Percentiles rank a stretch among this genome's conserved stretches.
Evolutionary conservation across 2,888 invertebrate genomes (phyloP).

Genomic region (Clusia tigrina): DNA sequence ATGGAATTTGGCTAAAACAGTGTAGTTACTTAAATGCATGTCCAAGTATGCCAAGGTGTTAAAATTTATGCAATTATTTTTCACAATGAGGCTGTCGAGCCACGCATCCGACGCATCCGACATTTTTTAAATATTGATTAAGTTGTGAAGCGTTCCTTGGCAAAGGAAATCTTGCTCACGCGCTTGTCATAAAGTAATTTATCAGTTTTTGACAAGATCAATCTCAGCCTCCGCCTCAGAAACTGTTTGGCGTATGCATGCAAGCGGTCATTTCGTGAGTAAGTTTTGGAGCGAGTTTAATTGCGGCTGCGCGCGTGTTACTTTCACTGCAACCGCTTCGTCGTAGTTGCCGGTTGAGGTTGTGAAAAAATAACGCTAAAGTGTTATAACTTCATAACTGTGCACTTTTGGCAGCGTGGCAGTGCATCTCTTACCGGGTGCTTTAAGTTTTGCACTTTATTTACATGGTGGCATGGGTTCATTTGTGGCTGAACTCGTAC

Average conservation of each 20-base stretch:
- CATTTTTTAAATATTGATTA: slow-evolving; percentile 2
- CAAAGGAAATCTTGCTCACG: slow-evolving; percentile 13
- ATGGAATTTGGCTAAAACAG: background rate
- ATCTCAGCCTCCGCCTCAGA: slow-evolving; percentile 20
- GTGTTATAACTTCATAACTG: background rate
- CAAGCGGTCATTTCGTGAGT: slow-evolving; percentile 5
- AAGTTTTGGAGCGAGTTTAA: background rate
- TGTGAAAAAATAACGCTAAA: background rate
- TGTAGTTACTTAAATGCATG: slow-evolving; percentile 29
- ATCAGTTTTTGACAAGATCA: slow-evolving; percentile 37
- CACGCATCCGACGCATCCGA: slow-evolving; percentile 21
- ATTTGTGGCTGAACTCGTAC: background rate
- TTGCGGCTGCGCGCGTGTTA: background rate
- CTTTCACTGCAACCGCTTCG: slow-evolving; percentile 1
- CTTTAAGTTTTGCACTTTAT: background rate
- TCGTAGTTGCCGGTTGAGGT: background rate
- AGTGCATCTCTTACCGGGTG: background rate
- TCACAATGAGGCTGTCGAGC: background rate
- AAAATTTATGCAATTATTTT: slow-evolving; percentile 34
- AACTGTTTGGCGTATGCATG: background rate
- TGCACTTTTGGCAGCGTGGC: background rate
- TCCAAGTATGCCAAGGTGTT: slow-evolving; percentile 36
- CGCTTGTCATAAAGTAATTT: slow-evolving; percentile 30
- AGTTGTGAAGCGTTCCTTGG: background rate
- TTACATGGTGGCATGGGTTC: background rate